Conservation (phyloP, 2,797 vertebrate genomes). For the Molossus alvarezi region DNA sequence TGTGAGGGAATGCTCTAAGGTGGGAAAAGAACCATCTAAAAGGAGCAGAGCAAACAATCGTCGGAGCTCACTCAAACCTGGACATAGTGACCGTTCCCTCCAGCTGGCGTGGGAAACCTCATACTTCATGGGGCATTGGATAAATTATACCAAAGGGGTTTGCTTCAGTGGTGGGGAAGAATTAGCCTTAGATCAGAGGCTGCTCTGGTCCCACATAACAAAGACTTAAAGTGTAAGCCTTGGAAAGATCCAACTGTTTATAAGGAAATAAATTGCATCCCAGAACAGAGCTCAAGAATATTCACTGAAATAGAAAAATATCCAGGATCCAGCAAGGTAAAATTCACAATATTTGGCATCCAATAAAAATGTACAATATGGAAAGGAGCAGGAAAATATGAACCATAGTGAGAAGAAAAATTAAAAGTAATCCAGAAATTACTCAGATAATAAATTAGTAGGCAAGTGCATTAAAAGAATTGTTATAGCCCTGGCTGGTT, state of each 20-base stretch:
- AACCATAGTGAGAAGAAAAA: neutral
- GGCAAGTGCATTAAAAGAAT: neutral
- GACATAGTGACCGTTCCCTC: neutral
- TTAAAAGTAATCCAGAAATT: slow-evolving; percentile 35
- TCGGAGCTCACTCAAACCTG: neutral
- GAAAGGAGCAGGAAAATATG: slow-evolving; percentile 50
- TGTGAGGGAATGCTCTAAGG: neutral
- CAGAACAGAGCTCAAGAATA: slow-evolving; percentile 19
- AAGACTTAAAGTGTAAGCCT: neutral
- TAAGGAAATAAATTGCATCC: slow-evolving; percentile 1
- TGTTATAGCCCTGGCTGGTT: neutral
- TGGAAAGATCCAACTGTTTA: neutral
- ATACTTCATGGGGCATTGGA: neutral
- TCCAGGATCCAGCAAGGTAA: neutral
- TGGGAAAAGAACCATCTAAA: neutral
- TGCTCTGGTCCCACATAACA: neutral
- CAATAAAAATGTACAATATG: neutral
- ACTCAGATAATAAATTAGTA: slow-evolving; percentile 53
- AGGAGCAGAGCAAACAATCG: neutral
- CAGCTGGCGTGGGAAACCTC: neutral
- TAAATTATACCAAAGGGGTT: neutral
- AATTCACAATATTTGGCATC: slow-evolving; percentile 46
- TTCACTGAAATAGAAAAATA: slow-evolving; percentile 13
- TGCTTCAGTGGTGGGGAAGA: neutral
- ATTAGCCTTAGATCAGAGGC: neutral